Percentiles rank a stretch among this genome's conserved stretches.
These are phyloP conservation scores for Pocillopora verrucosa DNA, from an alignment of 64 coral and sea anemone species.

Conservation along the genomic window DNA sequence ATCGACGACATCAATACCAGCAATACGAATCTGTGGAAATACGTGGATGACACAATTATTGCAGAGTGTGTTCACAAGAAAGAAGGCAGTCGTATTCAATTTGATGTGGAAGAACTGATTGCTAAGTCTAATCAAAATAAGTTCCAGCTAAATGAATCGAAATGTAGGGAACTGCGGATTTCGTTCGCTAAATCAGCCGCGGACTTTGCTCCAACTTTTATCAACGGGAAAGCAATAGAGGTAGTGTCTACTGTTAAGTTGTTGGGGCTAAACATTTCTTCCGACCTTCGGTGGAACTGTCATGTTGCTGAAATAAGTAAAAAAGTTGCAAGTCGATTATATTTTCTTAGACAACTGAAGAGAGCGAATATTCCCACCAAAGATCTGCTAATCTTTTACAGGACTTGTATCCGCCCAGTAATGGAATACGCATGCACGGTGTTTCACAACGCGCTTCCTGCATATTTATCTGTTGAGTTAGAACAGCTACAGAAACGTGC, in stretches of 20 bases:
- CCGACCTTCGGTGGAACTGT: too few relatives aligned
- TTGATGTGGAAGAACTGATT: constrained; percentile 21
- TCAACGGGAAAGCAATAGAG: constrained; percentile 48
- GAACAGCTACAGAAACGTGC: too few relatives aligned
- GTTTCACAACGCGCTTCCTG: too few relatives aligned
- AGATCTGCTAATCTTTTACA: constrained; percentile 36
- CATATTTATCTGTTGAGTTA: too few relatives aligned
- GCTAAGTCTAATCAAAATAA: constrained; percentile 37
- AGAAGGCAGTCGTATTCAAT: constrained; percentile 11
- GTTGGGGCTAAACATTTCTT: too few relatives aligned
- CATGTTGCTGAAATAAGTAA: too few relatives aligned
- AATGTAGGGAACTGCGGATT: constrained; percentile 45
- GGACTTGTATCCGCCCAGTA: too few relatives aligned
- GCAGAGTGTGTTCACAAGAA: constrained; percentile 42
- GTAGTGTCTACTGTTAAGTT: constrained; percentile 47
- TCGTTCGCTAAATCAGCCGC: constrained; percentile 23
- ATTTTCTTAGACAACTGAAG: constrained; percentile 44
- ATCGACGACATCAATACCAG: too few relatives aligned
- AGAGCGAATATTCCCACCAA: constrained; percentile 35
- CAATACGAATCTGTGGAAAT: constrained; percentile 5
- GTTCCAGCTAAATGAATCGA: constrained; percentile 38
- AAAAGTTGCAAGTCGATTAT: constrained; percentile 19
- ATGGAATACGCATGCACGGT: too few relatives aligned
- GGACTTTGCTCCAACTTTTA: constrained; percentile 29
- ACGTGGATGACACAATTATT: constrained; percentile 36